Conservation (phyloP, 2,888 invertebrate genomes). For the Metallyticus violacea region DNA sequence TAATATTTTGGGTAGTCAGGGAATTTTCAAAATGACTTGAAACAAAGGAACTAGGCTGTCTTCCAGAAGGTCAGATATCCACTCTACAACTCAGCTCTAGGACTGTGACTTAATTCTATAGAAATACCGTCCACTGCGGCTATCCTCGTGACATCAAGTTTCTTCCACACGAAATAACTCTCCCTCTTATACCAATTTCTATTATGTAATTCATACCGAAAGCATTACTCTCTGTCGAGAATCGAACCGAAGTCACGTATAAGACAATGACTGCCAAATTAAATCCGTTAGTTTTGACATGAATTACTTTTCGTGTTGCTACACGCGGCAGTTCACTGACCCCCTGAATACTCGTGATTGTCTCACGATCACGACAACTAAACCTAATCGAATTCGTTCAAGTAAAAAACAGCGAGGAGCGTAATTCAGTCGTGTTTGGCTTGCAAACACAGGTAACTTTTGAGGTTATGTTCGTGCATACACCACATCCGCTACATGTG, state of each 20-base stretch:
- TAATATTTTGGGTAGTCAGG: too few species aligned
- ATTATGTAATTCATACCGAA: background rate
- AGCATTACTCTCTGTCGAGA: background rate
- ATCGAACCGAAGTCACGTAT: background rate
- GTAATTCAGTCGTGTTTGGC: background rate
- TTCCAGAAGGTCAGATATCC: too few species aligned
- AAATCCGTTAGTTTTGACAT: background rate
- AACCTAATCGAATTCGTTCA: background rate
- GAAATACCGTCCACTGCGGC: too few species aligned
- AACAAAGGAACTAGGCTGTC: too few species aligned
- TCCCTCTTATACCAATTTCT: too few species aligned
- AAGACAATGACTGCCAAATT: background rate
- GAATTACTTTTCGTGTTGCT: background rate
- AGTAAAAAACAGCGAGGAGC: background rate
- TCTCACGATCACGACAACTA: background rate
- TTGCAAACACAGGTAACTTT: background rate
- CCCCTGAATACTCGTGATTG: background rate
- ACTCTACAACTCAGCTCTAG: too few species aligned
- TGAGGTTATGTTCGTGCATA: background rate
- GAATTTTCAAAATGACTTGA: too few species aligned
- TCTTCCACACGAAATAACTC: too few species aligned
- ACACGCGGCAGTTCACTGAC: background rate
- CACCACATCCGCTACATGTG: background rate
- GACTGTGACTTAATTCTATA: too few species aligned
- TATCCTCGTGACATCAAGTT: too few species aligned